A percentile compares a stretch with the other conserved stretches of the same genome.
Conservation (phyloP, 2,888 invertebrate species). For the Rhingia campestris region DNA sequence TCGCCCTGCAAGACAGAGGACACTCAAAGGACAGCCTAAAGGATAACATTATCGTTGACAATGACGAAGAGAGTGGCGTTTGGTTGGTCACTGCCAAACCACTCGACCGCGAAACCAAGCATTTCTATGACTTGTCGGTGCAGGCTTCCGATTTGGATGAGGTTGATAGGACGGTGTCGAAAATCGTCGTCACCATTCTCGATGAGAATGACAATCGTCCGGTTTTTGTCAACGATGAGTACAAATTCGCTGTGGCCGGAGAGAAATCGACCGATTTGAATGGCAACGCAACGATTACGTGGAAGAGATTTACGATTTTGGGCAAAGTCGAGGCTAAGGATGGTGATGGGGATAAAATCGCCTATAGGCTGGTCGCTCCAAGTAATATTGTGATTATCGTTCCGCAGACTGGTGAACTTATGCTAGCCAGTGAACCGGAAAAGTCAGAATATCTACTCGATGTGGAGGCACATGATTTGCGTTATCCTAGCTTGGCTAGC, state of each 20-base stretch:
- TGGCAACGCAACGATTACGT: constrained; percentile 84
- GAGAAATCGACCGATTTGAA: constrained; percentile 84
- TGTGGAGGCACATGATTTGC: constrained; percentile 92
- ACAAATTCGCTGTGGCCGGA: constrained; percentile 90
- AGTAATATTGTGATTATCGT: constrained; percentile 94
- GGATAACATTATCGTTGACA: constrained; percentile 77
- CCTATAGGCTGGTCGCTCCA: constrained; percentile 91
- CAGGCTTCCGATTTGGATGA: constrained; percentile 91
- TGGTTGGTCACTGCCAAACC: constrained; percentile 89
- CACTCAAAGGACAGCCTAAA: constrained; percentile 76
- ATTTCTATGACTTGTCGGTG: constrained; percentile 89
- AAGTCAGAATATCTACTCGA: constrained; percentile 87
- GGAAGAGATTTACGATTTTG: constrained; percentile 91
- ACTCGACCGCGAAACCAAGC: constrained; percentile 90
- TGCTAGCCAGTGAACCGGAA: constrained; percentile 91
- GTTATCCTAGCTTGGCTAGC: constrained; percentile 88
- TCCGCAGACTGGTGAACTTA: constrained; percentile 95
- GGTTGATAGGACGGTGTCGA: constrained; percentile 91
- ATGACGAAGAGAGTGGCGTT: constrained; percentile 86
- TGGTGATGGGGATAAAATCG: constrained; percentile 95
- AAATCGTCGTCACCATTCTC: constrained; percentile 88
- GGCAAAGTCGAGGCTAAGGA: constrained; percentile 94
- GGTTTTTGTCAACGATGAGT: constrained; percentile 89
- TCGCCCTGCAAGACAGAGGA: constrained; percentile 85
- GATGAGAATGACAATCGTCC: constrained; percentile 97